Base-by-base conservation (phyloP, 2,888 invertebrate genomes). In the Anthoptus insignis region DNA sequence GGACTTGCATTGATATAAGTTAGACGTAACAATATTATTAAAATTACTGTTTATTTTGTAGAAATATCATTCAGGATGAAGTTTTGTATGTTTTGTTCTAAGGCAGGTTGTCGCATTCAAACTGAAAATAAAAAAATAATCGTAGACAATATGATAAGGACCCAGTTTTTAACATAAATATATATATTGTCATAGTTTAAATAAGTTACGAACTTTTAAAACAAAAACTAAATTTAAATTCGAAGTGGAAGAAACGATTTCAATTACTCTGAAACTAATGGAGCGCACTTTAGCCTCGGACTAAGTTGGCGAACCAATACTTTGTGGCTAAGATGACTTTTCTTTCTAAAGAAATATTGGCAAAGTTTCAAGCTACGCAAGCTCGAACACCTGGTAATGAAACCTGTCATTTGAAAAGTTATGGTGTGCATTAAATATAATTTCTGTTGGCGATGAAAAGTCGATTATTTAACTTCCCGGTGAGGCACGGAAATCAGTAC, bases 271-370 rank as follows among this genome's bases (percentile, higher is more conserved):
- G 32, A 34, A 24, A 54, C 61, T 61, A 61, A 54, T 61, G 32
- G 45, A 53, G 60, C 42, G 16, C 32, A 34, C n/a, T 59, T 27
- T 42, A 42, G 32, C 21, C 22, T 11, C 13, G 19, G 32, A 21
- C 45, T 29, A 34, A 60, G 53, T 54, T 61, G 45, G 53, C 49
- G 13, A 16, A 29, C 45, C 61, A 24, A 42, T 54, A 47, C 61
- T 61, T 45, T 61, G 61, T 54, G 61, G 61, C 53, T 61, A 61
- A 60, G 45, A 53, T 45, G 53, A 61, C 45, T 60, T 60, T 45
- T 42, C 53, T 54, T 47, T 39, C 42, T 32, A 45, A 54, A 54
- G 61, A 61, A 61, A 54, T 61, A 61, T 61, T 61, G 61, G 61
- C 53, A 61, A 61, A 61, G 45, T 61, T 61, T n/a, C 60, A 34